A percentile compares a stretch with the other conserved stretches of the same genome.
phyloP scores from a whole-genome alignment of 2,797 vertebrate genomes.

The Pseudochaenichthys georgianus region DNA sequence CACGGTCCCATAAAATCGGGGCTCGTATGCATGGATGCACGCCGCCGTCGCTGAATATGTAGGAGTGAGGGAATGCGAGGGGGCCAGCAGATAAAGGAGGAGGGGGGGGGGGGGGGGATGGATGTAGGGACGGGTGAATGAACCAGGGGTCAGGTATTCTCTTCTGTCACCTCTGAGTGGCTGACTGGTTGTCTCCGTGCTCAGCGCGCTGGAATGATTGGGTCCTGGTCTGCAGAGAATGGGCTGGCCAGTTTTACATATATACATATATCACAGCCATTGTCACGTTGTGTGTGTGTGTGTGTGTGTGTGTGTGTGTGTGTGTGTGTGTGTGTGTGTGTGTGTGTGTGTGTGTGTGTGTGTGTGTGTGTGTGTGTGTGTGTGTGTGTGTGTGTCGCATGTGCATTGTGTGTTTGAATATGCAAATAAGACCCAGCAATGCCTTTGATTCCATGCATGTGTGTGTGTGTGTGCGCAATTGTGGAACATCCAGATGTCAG shows the following conservation, averaged over 20 bases:
- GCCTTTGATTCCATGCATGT: constrained; percentile 56
- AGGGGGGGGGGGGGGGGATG: constrained; percentile 33
- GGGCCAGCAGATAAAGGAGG: constrained; percentile 53
- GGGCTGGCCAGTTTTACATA: constrained; percentile 78
- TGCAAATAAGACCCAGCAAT: constrained; percentile 66
- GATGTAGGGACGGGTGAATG: constrained; percentile 66
- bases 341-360: constrained; percentile 39
- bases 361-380: constrained; percentile 50
- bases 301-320: too few relatives aligned
- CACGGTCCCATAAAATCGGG: constrained; percentile 59
- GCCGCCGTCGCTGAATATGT: constrained; percentile 71
- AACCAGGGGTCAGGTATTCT: constrained; percentile 74
- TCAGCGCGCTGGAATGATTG: constrained; percentile 76
- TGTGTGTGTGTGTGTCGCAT: constrained; percentile 11
- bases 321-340: constrained; percentile 40
- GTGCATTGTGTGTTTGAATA: constrained; percentile 64
- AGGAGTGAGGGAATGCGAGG: constrained; percentile 69
- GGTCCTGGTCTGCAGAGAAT: constrained; percentile 79
- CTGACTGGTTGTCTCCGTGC: constrained; percentile 75
- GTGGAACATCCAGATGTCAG: constrained; percentile 84
- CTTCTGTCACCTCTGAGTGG: constrained; percentile 75
- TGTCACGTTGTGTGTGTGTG: constrained; percentile 66
- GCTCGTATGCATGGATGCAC: constrained; percentile 72
- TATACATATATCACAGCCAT: constrained; percentile 82
- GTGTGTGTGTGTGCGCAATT: constrained; percentile 35